These are phyloP conservation scores for Chionomys nivalis DNA, from an alignment of 2,113 vertebrate species.

Conservation along the genomic window DNA sequence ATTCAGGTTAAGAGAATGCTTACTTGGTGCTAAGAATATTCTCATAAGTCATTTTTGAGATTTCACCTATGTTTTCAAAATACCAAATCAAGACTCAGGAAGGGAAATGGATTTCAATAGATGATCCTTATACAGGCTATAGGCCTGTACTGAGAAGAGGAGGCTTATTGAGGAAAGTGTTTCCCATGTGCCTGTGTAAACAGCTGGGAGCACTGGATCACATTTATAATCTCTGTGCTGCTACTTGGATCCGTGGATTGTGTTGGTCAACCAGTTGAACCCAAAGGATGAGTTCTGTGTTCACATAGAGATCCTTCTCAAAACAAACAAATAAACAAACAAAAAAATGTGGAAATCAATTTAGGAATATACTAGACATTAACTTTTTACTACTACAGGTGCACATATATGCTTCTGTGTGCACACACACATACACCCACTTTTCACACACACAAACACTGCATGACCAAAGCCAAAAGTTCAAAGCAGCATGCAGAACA, in stretches of 20 bases:
- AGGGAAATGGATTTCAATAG: not conserved
- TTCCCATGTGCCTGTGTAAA: not conserved
- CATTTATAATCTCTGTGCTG: not conserved
- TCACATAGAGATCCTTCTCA: too few species aligned
- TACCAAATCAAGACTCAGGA: not conserved
- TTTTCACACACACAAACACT: not conserved
- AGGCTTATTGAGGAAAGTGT: not conserved
- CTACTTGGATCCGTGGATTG: too few species aligned
- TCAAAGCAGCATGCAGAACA: not conserved
- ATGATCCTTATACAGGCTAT: not conserved
- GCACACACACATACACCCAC: not conserved
- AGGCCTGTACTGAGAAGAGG: not conserved
- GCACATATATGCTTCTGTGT: not conserved
- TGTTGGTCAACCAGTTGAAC: not conserved
- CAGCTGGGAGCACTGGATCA: not conserved
- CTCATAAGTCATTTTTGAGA: not conserved
- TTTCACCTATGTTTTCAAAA: not conserved
- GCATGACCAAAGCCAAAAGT: not conserved
- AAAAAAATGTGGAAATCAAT: not conserved
- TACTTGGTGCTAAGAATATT: not conserved
- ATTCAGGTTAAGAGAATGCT: not conserved
- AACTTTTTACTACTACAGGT: not conserved
- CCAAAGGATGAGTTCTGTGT: not conserved
- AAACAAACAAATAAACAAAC: not conserved
- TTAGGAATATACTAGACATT: not conserved